Base-by-base conservation (phyloP, 2,888 invertebrate species). In the Coelinius sp. region DNA sequence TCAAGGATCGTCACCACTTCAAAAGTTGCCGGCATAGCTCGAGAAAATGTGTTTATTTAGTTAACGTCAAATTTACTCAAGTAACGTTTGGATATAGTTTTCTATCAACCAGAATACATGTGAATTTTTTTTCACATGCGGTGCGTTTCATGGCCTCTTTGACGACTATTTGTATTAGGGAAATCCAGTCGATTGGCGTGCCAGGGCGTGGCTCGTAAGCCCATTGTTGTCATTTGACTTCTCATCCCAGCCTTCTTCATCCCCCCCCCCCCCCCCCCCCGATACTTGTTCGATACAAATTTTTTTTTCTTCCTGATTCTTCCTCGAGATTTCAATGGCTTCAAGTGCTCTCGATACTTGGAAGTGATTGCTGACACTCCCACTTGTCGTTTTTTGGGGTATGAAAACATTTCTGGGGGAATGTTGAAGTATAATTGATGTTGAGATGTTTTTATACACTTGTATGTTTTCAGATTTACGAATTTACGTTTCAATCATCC, bases 11-110 rank as follows among this genome's bases (percentile, higher is more conserved):
- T 63, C 62, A 80, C 84, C 86, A 85, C 86, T 87, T 86, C 86
- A 86, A 86, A 87, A 83, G 83, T 79, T 74, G 83, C 86, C 85
- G 85, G 73, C 35, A 76, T 65, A 82, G 82, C 31, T 31, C 35
- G 46, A 35, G 59, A 59, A 59, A 84, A 86, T 85, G 86, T 86
- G 86, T 86, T 86, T 86, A 85, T 87, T 86, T 86, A 81, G 83
- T 82, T 81, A 83, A 86, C 83, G 86, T 87, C 86, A 86, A 86
- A 87, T 86, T 87, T 86, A 85, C 83, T 82, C 77, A 76, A 76
- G 74, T 68, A 76, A 74, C 76, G 41, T 70, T 71, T 74, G 59
- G 66, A 35, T 71, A 67, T 70, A 24, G 20, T 56, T 56, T 46
- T 38, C 49, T 25, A 31, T 20, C 46, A 7, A 17, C 53, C 7